Evolutionary conservation across 1,140 invertebrate genomes (phyloP).

Genomic region (Heliothis subflexa): DNA sequence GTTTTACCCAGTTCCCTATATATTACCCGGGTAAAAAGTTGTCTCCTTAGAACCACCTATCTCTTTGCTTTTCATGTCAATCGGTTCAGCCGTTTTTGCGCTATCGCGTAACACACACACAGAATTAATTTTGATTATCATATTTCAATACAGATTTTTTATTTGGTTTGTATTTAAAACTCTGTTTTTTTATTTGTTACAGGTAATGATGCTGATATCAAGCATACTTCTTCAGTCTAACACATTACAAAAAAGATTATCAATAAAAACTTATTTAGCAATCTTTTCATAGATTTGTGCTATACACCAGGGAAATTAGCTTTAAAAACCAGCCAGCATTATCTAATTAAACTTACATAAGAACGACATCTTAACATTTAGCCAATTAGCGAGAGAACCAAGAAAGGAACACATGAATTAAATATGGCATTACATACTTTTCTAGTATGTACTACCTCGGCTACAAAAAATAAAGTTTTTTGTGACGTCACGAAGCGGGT

Average conservation of each 20-base stretch:
- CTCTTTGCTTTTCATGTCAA: too few relatives aligned
- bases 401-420: slow-evolving; percentile 5
- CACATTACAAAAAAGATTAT: not conserved
- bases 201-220: slow-evolving; percentile 12
- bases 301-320: not conserved
- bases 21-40: too few relatives aligned
- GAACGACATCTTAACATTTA: not conserved
- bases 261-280: too few relatives aligned
- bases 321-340: too few relatives aligned
- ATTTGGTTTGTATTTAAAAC: not conserved
- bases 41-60: too few relatives aligned
- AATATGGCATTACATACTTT: slow-evolving; percentile 1
- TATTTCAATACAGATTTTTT: too few relatives aligned
- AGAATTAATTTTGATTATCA: too few relatives aligned
- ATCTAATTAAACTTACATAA: not conserved
- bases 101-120: too few relatives aligned
- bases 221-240: not conserved
- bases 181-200: not conserved
- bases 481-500: slow-evolving; percentile 12
- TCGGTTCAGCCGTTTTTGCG: too few relatives aligned
- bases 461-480: slow-evolving; percentile 1
- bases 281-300: not conserved
- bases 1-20: too few relatives aligned
- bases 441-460: too few relatives aligned
- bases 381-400: not conserved